Conservation (phyloP, 2,888 invertebrate species). For the Carpatolechia fugitivella region DNA sequence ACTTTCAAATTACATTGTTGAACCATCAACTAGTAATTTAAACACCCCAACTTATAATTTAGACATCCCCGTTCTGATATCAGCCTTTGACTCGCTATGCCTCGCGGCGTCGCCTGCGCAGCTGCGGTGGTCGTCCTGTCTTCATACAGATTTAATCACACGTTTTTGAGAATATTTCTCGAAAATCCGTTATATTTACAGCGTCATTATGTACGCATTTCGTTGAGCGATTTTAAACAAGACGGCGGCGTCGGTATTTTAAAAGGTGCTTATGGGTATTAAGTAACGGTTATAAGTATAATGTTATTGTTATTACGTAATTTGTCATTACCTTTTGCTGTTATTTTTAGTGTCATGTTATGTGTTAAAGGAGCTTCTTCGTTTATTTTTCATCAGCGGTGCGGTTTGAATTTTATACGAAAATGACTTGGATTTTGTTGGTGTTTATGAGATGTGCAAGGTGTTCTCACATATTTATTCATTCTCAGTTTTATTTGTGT, state of each 20-base stretch:
- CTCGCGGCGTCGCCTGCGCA: background rate
- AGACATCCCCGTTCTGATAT: background rate
- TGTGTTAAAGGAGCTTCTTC: background rate
- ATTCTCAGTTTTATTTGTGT: too few species aligned
- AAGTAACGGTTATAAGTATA: background rate
- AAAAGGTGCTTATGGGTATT: background rate
- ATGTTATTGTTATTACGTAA: background rate
- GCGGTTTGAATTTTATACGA: too few species aligned
- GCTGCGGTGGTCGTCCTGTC: background rate
- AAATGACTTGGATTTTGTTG: too few species aligned
- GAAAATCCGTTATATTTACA: slow-evolving; percentile 3
- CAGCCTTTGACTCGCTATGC: background rate
- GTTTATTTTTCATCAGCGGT: too few species aligned
- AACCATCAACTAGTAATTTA: background rate
- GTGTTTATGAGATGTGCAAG: too few species aligned
- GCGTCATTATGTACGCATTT: slow-evolving; percentile 5
- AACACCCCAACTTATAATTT: background rate
- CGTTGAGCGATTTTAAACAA: background rate
- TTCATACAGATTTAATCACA: slow-evolving; percentile 1
- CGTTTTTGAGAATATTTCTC: background rate
- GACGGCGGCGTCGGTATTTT: background rate
- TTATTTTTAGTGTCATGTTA: background rate
- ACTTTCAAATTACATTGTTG: background rate
- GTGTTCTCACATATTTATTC: too few species aligned
- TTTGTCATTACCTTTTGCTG: background rate